phyloP scores from a whole-genome alignment of 2,888 invertebrate genomes.

The Ochropacha duplaris region DNA sequence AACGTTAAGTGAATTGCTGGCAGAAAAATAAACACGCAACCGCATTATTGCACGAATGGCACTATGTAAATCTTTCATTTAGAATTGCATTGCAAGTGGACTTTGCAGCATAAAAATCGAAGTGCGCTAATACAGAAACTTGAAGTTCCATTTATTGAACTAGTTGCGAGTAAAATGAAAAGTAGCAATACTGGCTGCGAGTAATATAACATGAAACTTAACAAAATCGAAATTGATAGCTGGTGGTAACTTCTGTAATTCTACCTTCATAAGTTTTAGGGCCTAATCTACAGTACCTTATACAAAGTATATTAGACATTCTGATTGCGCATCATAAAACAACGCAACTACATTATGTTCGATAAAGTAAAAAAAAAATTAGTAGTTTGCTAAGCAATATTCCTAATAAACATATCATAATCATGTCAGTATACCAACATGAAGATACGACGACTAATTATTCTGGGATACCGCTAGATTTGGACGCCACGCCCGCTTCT shows the following conservation, averaged over 20 bases:
- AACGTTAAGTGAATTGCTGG: background rate
- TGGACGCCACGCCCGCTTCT: constrained; percentile 19
- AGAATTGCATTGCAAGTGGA: background rate
- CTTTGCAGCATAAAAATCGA: background rate
- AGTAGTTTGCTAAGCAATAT: too few relatives aligned
- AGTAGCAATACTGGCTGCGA: background rate
- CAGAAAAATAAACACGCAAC: constrained; percentile 14
- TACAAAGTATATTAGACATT: too few relatives aligned
- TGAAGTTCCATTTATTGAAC: background rate
- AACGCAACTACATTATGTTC: too few relatives aligned
- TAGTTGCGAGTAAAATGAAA: background rate
- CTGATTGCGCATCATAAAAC: background rate
- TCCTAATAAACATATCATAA: background rate
- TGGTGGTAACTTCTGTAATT: too few relatives aligned
- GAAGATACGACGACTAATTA: constrained; percentile 24
- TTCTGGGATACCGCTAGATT: constrained; percentile 33
- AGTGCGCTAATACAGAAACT: background rate
- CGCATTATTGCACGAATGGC: constrained; percentile 16
- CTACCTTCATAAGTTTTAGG: too few relatives aligned
- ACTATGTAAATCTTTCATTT: constrained; percentile 24
- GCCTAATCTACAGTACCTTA: too few relatives aligned
- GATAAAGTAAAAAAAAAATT: too few relatives aligned
- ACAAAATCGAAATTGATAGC: background rate
- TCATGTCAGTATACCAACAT: background rate
- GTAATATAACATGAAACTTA: background rate